A percentile compares a stretch with the other conserved stretches of the same genome.
phyloP scores from a whole-genome alignment of 2,797 vertebrate species.

The Babyrousa celebensis region DNA sequence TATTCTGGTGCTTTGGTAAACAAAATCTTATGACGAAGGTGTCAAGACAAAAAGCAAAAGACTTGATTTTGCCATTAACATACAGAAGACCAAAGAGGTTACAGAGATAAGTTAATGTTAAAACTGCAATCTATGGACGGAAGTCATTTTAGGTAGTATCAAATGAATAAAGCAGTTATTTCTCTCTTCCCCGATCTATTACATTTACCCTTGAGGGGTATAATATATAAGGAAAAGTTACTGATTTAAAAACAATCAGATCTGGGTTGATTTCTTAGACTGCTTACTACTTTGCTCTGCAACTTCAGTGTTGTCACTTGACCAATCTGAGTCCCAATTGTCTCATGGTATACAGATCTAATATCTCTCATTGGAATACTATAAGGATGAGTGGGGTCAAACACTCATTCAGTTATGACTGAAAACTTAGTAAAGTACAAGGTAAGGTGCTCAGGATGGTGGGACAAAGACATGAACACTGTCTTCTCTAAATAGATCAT shows the following conservation, averaged over 20 bases:
- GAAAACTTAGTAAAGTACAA: not conserved
- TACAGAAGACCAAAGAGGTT: not conserved
- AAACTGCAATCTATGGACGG: not conserved
- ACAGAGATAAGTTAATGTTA: not conserved
- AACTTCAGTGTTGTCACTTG: constrained; percentile 28
- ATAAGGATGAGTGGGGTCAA: not conserved
- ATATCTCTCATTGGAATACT: not conserved
- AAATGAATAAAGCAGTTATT: not conserved
- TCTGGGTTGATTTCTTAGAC: constrained; percentile 30
- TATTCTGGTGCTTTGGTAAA: not conserved
- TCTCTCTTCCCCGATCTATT: constrained; percentile 42
- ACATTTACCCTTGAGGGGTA: not conserved
- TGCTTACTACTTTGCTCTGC: constrained; percentile 10
- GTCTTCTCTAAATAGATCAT: constrained; percentile 14
- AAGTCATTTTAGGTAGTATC: constrained; percentile 53
- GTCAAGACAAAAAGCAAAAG: not conserved
- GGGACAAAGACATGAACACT: not conserved
- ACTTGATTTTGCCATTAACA: constrained; percentile 56
- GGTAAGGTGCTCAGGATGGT: not conserved
- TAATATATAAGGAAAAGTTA: not conserved
- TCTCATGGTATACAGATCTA: not conserved
- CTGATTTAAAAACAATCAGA: not conserved
- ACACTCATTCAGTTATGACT: not conserved
- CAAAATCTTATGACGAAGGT: not conserved
- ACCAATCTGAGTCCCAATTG: not conserved